Evolutionary conservation across 2,797 vertebrate species (phyloP).

Genomic region (Anableps anableps): DNA sequence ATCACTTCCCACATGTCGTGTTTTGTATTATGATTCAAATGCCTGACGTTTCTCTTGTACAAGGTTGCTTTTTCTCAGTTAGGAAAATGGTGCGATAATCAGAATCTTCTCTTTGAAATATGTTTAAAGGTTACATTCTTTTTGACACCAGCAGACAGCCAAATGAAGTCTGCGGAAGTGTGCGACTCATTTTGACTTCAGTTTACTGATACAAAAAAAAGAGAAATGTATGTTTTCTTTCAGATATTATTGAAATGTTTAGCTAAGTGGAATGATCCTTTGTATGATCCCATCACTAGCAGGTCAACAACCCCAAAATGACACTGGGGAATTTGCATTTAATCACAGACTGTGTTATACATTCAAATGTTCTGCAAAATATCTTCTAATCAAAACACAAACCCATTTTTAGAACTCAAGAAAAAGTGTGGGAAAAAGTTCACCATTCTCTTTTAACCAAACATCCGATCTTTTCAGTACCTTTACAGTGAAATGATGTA

Average conservation of each 20-base stretch:
- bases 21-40: constrained; percentile 15
- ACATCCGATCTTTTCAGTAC: background rate
- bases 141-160: background rate
- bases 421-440: background rate
- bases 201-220: background rate
- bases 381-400: background rate
- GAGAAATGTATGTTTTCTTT: background rate
- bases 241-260: background rate
- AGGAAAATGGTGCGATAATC: constrained; percentile 10
- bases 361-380: background rate
- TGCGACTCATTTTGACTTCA: background rate
- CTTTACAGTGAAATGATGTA: background rate
- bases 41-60: constrained; percentile 18
- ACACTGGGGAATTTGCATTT: background rate
- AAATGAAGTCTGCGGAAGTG: background rate
- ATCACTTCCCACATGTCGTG: constrained; percentile 23
- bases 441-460: background rate
- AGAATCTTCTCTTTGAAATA: background rate
- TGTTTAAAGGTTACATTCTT: background rate
- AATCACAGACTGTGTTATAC: too few species aligned
- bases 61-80: constrained; percentile 9
- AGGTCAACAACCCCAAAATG: background rate
- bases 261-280: background rate
- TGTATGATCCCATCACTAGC: background rate
- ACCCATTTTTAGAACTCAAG: background rate